Base-by-base conservation (phyloP, 2,113 vertebrate species). In the Malurus melanocephalus region DNA sequence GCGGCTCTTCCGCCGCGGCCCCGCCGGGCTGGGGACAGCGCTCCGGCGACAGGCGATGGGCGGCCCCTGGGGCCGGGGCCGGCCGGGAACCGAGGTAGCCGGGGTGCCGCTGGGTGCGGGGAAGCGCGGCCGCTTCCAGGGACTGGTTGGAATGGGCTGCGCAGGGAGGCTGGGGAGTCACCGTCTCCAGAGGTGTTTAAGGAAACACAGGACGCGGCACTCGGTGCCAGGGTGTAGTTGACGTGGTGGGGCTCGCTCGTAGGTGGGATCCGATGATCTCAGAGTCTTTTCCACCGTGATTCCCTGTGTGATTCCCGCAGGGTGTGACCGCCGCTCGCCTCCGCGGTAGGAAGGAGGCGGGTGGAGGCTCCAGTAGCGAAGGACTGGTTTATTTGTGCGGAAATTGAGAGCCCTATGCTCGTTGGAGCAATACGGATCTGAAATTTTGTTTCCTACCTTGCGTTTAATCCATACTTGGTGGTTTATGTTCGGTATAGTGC, bases 381-480 rank as follows among this genome's bases (percentile, higher is more conserved):
- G 26, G 13, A 4, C 35, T 4, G 59, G 30, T 2, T 51, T 14
- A 2, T 27, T 53, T 33, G 28, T 30, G 43, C 7, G 2, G 6
- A 24, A 32, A 3, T 27, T 7, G 60, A 20, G 28, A 21, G 32
- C n/a, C 4, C 16, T 16, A 3, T 6, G 35, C 12, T 52, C 30
- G 0, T 14, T 7, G 42, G 40, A 13, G 23, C 23, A 66, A 7
- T 5, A 2, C 7, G 4, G 7, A 4, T 6, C 46, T 28, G 16
- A 2, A 2, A 2, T 6, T 67, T 30, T 24, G 6, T 4, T 33
- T 52, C 20, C 35, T 18, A 2, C 5, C n/a, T 8, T 55, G 23
- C 14, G 14, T 27, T 35, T 56, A 3, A 14, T 28, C 3, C 21
- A 0, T 9, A 1, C 18, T 33, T 43, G 1, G 2, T 1, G 20